Conservation (phyloP, 2,113 vertebrate genomes). For the Neolamprologus sp. region DNA sequence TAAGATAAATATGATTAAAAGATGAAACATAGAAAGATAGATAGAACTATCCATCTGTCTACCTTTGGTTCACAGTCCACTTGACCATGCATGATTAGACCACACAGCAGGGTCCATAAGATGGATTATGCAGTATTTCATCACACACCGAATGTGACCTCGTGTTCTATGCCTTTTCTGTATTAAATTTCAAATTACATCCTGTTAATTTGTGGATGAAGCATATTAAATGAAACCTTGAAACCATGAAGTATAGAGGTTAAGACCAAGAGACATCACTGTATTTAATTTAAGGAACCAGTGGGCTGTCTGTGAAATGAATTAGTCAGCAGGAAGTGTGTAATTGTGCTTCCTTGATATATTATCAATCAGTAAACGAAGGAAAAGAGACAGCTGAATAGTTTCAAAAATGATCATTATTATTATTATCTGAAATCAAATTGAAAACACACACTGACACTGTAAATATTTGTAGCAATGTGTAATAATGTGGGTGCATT, state of each 20-base stretch:
- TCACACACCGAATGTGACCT: conserved; percentile 47
- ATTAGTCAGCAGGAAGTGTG: conserved; percentile 44
- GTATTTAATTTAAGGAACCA: conserved; percentile 56
- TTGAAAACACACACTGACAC: rapidly evolving
- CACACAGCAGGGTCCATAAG: conserved; percentile 14
- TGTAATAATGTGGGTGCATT: not conserved
- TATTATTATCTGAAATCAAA: not conserved
- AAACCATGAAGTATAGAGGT: conserved; percentile 55
- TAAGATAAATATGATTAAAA: not conserved
- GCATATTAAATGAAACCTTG: conserved; percentile 64
- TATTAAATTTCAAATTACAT: conserved; percentile 62
- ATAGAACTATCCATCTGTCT: not conserved
- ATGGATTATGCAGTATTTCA: conserved; percentile 51
- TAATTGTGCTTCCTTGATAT: conserved; percentile 55
- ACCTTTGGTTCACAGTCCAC: not conserved
- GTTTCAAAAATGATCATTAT: not conserved
- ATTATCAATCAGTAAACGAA: conserved; percentile 48
- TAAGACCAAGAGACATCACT: conserved; percentile 43
- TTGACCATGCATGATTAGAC: conserved; percentile 28
- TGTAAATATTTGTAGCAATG: not conserved
- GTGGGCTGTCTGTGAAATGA: conserved; percentile 48
- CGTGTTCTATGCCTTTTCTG: conserved; percentile 42
- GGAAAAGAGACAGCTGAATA: conserved; percentile 6
- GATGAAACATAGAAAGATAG: not conserved
- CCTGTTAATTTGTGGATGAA: conserved; percentile 54